Evolutionary conservation across 2,888 invertebrate species (phyloP).

Genomic region (Charanyca ferruginea): DNA sequence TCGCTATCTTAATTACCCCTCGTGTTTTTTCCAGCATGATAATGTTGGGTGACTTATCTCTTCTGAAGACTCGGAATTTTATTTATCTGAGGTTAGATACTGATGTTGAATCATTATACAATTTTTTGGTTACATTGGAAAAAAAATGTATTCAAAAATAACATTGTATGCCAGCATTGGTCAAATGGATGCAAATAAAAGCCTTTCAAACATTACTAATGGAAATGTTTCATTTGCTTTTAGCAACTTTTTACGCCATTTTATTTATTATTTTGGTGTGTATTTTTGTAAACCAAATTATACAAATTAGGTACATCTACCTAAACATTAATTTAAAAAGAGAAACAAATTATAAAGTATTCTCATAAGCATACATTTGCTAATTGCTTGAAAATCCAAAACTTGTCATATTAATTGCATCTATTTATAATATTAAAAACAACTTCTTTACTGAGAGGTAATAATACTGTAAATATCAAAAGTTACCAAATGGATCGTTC

Average conservation of each 20-base stretch:
- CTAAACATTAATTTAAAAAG: not conserved
- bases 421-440: constrained; percentile 16
- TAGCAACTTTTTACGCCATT: not conserved
- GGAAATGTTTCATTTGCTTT: not conserved
- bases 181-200: constrained; percentile 26
- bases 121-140: not conserved
- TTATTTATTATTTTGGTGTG: not conserved
- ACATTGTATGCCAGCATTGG: not conserved
- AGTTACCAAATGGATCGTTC: constrained; percentile 22
- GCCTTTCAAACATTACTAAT: constrained; percentile 12
- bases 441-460: constrained; percentile 18
- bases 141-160: not conserved
- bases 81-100: not conserved
- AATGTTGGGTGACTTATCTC: constrained; percentile 44
- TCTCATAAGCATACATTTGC: not conserved
- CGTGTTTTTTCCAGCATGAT: constrained; percentile 47
- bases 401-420: constrained; percentile 7
- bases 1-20: constrained; percentile 59
- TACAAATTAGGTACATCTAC: not conserved
- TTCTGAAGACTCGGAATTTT: constrained; percentile 11
- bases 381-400: constrained; percentile 17
- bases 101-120: constrained; percentile 8
- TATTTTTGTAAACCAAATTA: not conserved
- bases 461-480: constrained; percentile 26
- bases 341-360: constrained; percentile 1